These are phyloP conservation scores for Halcyon badia DNA, from an alignment of 2,797 vertebrate species.

Conservation along the genomic window DNA sequence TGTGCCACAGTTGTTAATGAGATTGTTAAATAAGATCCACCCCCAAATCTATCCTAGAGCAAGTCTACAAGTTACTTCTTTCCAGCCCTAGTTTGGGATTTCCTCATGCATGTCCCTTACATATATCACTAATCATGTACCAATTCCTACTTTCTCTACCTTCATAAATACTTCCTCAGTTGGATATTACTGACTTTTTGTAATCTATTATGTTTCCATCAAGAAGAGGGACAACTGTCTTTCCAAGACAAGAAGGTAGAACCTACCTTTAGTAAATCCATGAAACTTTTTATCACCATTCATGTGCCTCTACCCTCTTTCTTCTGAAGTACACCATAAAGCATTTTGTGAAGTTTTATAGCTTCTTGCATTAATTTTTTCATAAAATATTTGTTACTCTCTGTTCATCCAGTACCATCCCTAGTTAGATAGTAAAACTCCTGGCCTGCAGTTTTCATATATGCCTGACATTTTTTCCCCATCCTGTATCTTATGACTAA, in stretches of 20 bases:
- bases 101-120: not conserved
- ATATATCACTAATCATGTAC: not conserved
- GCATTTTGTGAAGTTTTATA: not conserved
- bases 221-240: not conserved
- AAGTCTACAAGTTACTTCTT: not conserved
- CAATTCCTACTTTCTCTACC: not conserved
- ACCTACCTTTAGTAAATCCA: not conserved
- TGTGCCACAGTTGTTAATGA: not conserved
- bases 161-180: not conserved
- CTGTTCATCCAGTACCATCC: not conserved
- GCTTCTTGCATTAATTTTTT: not conserved
- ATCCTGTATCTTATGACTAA: not conserved
- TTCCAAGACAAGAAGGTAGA: not conserved
- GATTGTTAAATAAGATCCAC: not conserved
- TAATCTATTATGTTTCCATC: not conserved
- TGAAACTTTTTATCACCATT: not conserved
- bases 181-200: not conserved
- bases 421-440: not conserved
- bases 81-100: not conserved
- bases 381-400: not conserved
- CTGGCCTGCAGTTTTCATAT: not conserved
- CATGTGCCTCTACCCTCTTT: not conserved
- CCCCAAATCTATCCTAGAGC: not conserved
- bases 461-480: not conserved
- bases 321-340: not conserved